Evolutionary conservation across 2,888 invertebrate species (phyloP), one percentile per base, ranked within the genome.

Genomic region (Caenorhabditis imperialis): DNA sequence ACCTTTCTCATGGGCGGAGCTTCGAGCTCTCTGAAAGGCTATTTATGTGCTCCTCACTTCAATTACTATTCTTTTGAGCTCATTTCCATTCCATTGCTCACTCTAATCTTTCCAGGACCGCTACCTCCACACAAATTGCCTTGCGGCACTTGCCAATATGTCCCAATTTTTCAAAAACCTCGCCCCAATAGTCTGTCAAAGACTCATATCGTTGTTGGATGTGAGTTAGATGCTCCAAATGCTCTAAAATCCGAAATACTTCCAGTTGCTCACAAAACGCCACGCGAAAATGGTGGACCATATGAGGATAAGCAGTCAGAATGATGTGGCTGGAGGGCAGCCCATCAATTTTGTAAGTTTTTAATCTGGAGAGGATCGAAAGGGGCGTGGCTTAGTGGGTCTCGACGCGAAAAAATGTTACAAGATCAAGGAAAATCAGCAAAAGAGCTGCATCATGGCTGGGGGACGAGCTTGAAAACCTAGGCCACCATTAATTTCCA

Each of bases 81-180:
- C n/a, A n/a, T n/a, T n/a, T n/a, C n/a, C n/a, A n/a, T n/a, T n/a
- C n/a, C n/a, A n/a, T n/a, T n/a, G n/a, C n/a, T n/a, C n/a, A n/a
- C n/a, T n/a, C n/a, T n/a, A n/a, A n/a, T n/a, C n/a, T n/a, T n/a
- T 85, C 47, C 61, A 88, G 88, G 88, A 88, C 44, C 83, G 88
- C 20, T 99, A 99, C 89, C 91, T 99, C 18, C 99, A 99, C 89
- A 98, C 97, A 3, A 99, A 99, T 90, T 98, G 98, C 88, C 91
- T 99, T 77, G 99, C 99, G 2, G 97, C 98, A 6, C 91, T 99
- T 82, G 98, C 99, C 16, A 99, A 99, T 86, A 98, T 99, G 98
- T 97, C 97, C 37, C 93, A 92, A 86, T 90, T 92, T 90, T 98
- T 98, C 89, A 92, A 94, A 84, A 92, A 94, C 65, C 90, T 99